These are phyloP conservation scores for Erpetoichthys calabaricus DNA, from an alignment of 2,797 vertebrate genomes.

Conservation along the genomic window DNA sequence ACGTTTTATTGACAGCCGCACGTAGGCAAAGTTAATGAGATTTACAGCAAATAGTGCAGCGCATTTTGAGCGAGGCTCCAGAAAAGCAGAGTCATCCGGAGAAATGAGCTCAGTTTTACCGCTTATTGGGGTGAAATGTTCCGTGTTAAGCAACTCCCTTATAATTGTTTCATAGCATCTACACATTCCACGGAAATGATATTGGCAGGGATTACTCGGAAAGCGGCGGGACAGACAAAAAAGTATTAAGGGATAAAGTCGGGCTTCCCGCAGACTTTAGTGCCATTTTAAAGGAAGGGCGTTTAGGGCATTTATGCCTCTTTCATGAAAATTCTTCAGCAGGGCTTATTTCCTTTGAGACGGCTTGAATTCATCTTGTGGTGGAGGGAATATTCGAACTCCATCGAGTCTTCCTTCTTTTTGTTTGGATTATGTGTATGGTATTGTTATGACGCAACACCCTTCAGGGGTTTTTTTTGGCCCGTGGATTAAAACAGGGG, in stretches of 20 bases:
- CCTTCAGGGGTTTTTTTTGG: neutral
- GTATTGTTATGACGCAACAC: neutral
- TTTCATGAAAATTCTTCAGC: too few relatives aligned
- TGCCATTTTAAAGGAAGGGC: too few relatives aligned
- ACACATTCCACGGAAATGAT: too few relatives aligned
- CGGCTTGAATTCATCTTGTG: too few relatives aligned
- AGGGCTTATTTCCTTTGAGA: too few relatives aligned
- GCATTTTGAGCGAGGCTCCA: neutral
- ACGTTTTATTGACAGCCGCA: constrained; percentile 7
- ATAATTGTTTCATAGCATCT: neutral
- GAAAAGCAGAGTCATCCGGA: constrained; percentile 1
- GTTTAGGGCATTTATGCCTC: too few relatives aligned
- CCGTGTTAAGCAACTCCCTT: constrained; percentile 1
- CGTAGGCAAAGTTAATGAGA: constrained; percentile 8
- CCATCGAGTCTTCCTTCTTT: too few relatives aligned
- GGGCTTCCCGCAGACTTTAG: too few relatives aligned
- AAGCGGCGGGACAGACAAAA: too few relatives aligned
- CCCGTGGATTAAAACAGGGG: neutral
- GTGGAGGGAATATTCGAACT: too few relatives aligned
- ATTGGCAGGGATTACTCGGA: too few relatives aligned
- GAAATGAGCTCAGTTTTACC: neutral
- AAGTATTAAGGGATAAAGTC: too few relatives aligned
- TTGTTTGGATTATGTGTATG: neutral
- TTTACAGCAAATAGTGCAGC: constrained; percentile 7
- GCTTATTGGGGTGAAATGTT: constrained; percentile 1